Percentiles rank a stretch among this genome's conserved stretches.
These are phyloP conservation scores for Lasiurus cinereus DNA, from an alignment of 2,113 vertebrate species.

Conservation along the genomic window DNA sequence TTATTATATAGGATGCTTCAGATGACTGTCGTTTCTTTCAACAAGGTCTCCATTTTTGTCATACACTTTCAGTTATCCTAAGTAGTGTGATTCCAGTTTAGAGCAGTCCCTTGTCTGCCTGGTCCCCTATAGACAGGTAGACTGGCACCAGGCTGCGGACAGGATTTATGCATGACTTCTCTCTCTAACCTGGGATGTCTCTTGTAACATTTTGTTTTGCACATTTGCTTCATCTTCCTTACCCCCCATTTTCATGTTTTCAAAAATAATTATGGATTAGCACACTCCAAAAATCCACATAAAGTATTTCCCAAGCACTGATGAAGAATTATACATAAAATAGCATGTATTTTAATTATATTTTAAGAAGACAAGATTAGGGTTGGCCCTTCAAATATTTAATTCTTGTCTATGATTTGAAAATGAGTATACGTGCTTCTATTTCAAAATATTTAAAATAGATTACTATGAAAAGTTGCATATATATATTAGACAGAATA, in stretches of 20 bases:
- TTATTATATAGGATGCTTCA: conserved; percentile 11
- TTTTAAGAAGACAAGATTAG: neutral
- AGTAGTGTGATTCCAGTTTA: neutral
- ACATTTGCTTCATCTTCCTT: conserved; percentile 41
- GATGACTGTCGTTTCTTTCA: neutral
- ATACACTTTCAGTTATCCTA: neutral
- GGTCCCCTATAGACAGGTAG: neutral
- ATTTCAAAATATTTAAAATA: conserved; percentile 20
- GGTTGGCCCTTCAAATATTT: neutral
- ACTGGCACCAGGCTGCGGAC: neutral
- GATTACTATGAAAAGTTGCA: neutral
- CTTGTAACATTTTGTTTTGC: neutral
- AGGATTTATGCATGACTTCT: neutral
- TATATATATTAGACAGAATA: neutral
- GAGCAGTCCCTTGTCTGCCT: neutral
- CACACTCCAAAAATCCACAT: neutral
- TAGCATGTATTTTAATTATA: neutral
- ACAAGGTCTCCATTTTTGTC: neutral
- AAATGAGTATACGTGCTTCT: conserved; percentile 14
- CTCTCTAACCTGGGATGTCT: neutral
- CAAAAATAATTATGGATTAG: neutral
- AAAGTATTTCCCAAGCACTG: neutral
- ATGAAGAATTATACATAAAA: neutral
- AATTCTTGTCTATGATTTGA: conserved; percentile 38
- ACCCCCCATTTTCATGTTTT: neutral